Conservation (phyloP, 2,797 vertebrate genomes). For the Ficedula albicollis region DNA sequence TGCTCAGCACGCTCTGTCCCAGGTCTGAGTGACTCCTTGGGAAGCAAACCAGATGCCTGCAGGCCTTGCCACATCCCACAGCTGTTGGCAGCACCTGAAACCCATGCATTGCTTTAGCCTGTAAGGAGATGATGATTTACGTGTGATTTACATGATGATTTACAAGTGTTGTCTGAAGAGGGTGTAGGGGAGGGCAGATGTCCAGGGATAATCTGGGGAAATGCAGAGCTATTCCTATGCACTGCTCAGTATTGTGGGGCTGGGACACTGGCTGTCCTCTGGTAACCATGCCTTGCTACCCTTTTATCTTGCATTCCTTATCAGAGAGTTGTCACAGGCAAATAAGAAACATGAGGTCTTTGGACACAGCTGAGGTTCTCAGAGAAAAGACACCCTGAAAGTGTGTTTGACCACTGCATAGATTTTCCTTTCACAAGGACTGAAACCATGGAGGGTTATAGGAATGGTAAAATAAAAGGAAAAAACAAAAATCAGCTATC, state of each 20-base stretch:
- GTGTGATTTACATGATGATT: neutral
- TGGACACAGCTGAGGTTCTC: neutral
- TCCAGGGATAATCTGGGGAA: neutral
- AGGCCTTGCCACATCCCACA: neutral
- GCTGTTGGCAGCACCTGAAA: neutral
- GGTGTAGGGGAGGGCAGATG: neutral
- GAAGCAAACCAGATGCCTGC: neutral
- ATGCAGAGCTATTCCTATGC: neutral
- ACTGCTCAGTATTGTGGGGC: neutral
- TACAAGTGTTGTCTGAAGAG: neutral
- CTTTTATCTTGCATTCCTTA: neutral
- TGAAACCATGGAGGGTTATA: neutral
- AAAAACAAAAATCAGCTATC: neutral
- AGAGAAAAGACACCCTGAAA: neutral
- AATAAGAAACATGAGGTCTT: neutral
- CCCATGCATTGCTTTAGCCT: neutral
- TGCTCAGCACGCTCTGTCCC: neutral
- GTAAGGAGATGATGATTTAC: accelerated
- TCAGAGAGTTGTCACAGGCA: neutral
- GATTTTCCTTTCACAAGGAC: neutral
- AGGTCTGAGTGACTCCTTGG: neutral
- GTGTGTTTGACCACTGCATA: neutral
- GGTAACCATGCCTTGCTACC: neutral
- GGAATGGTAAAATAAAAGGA: neutral
- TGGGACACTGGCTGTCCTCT: neutral